phyloP scores from a whole-genome alignment of 2,888 invertebrate genomes.

The Dryadula phaetusa region DNA sequence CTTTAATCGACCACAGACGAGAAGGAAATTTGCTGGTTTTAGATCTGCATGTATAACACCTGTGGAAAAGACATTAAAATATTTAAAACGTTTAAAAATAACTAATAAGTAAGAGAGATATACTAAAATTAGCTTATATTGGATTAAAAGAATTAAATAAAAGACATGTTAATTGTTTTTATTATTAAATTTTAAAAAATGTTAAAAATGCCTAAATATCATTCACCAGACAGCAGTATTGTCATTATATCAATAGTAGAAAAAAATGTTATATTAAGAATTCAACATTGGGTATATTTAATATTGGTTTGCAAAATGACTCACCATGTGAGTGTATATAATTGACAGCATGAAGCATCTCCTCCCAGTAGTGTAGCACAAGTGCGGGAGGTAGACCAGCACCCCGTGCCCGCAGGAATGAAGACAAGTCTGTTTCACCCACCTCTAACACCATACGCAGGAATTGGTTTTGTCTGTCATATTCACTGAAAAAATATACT shows the following conservation, averaged over 20 bases:
- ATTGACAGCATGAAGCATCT: constrained; percentile 95
- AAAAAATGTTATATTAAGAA: too few species aligned
- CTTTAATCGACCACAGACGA: constrained; percentile 93
- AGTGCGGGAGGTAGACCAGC: constrained; percentile 88
- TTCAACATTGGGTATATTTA: too few species aligned
- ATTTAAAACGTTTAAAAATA: too few species aligned
- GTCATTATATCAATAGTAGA: too few species aligned
- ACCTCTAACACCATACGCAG: constrained; percentile 96
- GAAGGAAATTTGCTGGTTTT: constrained; percentile 98
- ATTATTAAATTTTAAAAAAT: too few species aligned
- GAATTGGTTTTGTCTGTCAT: constrained; percentile 84
- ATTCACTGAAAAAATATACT: constrained; percentile 85
- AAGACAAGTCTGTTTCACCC: constrained; percentile 95
- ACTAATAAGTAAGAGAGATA: too few species aligned
- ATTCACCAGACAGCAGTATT: too few species aligned
- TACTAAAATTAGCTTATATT: too few species aligned
- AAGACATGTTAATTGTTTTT: too few species aligned
- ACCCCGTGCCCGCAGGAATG: constrained; percentile 87
- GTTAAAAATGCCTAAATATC: too few species aligned
- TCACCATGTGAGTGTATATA: constrained; percentile 95
- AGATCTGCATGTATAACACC: constrained; percentile 98
- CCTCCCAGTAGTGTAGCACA: constrained; percentile 95
- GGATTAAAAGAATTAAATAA: too few species aligned
- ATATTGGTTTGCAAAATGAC: constrained; percentile 4
- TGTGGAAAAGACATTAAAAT: constrained; percentile 56